Conservation (phyloP, 2,113 vertebrate genomes). For the Petaurus breviceps region DNA sequence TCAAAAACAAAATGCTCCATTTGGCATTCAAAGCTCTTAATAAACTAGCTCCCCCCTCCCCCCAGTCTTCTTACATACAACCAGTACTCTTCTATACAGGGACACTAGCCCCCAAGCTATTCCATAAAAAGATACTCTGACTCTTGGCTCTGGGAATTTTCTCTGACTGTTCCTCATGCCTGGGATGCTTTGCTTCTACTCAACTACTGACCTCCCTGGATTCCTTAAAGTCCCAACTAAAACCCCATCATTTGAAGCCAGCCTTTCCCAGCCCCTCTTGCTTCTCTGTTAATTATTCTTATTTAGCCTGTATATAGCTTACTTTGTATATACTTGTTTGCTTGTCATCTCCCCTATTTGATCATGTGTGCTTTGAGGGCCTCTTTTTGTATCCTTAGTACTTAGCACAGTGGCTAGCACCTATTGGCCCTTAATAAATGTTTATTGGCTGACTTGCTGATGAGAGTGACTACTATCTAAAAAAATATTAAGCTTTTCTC, state of each 20-base stretch:
- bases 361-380: background rate
- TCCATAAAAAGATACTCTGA: background rate
- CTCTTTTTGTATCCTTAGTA: background rate
- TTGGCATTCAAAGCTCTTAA: background rate
- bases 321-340: background rate
- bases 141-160: background rate
- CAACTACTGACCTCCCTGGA: background rate
- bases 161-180: background rate
- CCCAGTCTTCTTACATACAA: background rate
- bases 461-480: background rate
- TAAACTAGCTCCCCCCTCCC: background rate
- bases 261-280: background rate
- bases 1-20: conserved; percentile 13
- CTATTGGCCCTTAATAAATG: background rate
- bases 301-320: background rate
- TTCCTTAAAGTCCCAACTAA: background rate
- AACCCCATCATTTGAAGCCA: background rate
- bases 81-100: background rate
- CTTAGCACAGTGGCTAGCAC: background rate
- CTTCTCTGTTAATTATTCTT: background rate
- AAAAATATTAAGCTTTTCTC: background rate
- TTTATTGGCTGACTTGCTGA: background rate
- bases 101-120: background rate
- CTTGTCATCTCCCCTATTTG: background rate
- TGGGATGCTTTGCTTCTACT: background rate